Evolutionary conservation across 2,888 invertebrate species (phyloP), one percentile per base, ranked within the genome.

Genomic region (Ptychoptera contaminata): DNA sequence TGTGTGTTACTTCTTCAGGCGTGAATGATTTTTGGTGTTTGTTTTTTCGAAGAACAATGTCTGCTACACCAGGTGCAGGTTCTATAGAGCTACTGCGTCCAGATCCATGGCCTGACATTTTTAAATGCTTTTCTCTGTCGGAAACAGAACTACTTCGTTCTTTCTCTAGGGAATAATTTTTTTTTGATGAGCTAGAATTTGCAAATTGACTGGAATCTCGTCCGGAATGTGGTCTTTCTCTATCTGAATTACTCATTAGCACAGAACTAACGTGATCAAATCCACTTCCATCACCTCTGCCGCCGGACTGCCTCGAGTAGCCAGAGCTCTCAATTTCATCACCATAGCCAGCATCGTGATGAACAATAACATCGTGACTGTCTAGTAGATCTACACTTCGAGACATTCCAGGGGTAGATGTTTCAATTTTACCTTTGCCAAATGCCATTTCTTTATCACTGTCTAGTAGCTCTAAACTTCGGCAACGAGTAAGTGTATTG

Each of bases 381-480:
- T 63, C 60, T 1, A 66, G 51, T 2, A 59, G 40, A 51, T 75
- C 75, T 7, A 70, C 70, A 51, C 75, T 75, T 53, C 66, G 68
- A 14, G 74, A 72, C 30, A 68, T 66, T 29, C 40, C 42, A 11
- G 37, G 16, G 5, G 42, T 23, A 8, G 35, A 42, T 12, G 58
- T 59, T 7, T 52, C 49, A 8, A 61, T 44, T 36, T 51, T 53
- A n/a, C 49, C 58, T n/a, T 60, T 56, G 1, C 60, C 59, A 1
- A 58, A 56, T 16, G 60, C 62, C 42, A 56, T 55, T 42, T 56
- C 55, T 4, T 57, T 53, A 47, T 60, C 59, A 29, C 67, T 68
- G 54, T 77, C 76, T 32, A 82, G 56, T 48, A 83, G 59, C 57
- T 85, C 84, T 52, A 84, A 63, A 51, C 83, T 84, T 51, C 79